Base-by-base conservation (phyloP, 2,888 invertebrate genomes). In the Entomobrya multifasciata region DNA sequence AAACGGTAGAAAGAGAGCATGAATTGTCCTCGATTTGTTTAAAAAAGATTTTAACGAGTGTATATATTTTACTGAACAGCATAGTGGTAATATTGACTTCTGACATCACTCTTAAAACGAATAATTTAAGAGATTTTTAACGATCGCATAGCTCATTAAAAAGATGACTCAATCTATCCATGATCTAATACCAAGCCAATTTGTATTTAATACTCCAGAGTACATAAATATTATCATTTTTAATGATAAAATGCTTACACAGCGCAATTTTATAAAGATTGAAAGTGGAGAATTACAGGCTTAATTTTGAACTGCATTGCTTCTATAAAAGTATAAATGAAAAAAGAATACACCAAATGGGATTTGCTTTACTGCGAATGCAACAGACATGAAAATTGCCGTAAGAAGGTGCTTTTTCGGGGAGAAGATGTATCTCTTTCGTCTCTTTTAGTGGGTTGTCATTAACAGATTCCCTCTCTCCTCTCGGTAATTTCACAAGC, bases 391-490 rank as follows among this genome's bases (percentile, higher is more conserved):
- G 11, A 74, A 15, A 52, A 55, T 30, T 8, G 49, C 49, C 47
- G 8, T n/a, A 15, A 70, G 10, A 70, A 15, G 22, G 17, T 30
- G 10, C n/a, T 11, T 55, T 10, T 36, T 17, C 3, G 2, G 1
- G 57, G 11, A n/a, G n/a, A n/a, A n/a, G 8, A 20, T 57, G 20
- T 25, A 0, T 55, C 27, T 36, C 55, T 20, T 27, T 49, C 49
- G 44, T 27, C 22, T 17, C 25, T 22, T 70, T 70, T 70, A 25
- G 44, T 17, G 47, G 78, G 41, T 85, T 85, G 84, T 85, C 84
- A 85, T 85, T 77, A 70, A 72, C 84, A 85, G 70, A 85, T 70
- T 67, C 83, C 25, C 70, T 62, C 49, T 62, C 49, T 74, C 27
- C 47, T 57, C 55, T 41, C 70, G 30, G 70, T 78, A 85, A 78